Evolutionary conservation across 2,113 vertebrate genomes (phyloP).

Genomic region (Bubo bubo): DNA sequence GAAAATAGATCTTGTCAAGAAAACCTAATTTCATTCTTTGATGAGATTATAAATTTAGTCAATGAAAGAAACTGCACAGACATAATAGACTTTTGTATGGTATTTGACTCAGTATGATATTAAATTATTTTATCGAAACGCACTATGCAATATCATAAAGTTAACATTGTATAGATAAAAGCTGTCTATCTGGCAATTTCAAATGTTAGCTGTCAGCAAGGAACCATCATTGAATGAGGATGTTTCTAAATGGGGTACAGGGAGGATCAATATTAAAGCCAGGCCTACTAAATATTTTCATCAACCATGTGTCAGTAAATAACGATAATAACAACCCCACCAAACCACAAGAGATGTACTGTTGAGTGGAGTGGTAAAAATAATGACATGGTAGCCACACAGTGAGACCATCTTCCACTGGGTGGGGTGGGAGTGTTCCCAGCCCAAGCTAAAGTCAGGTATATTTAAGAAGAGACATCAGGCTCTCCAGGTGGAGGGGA

Average conservation of each 20-base stretch:
- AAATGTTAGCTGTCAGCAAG: neutral
- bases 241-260: neutral
- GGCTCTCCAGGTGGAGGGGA: accelerated
- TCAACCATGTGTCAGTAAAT: neutral
- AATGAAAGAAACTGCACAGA: neutral
- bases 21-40: slow-evolving; percentile 42
- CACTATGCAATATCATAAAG: neutral
- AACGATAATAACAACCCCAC: neutral
- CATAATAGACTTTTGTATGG: neutral
- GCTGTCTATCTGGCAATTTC: neutral
- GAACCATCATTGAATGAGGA: neutral
- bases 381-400: neutral
- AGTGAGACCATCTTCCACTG: neutral
- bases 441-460: neutral
- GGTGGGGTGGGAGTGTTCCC: neutral
- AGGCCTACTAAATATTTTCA: neutral
- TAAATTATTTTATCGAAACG: neutral
- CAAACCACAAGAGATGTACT: no score
- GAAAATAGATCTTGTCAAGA: slow-evolving; percentile 30
- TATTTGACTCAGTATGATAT: neutral
- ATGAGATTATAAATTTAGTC: neutral
- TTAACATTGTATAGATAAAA: neutral
- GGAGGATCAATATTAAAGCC: neutral
- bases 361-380: neutral
- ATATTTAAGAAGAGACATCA: accelerated